Evolutionary conservation across 2,113 vertebrate genomes (phyloP).

Genomic region (Nycticryphes semicollaris): DNA sequence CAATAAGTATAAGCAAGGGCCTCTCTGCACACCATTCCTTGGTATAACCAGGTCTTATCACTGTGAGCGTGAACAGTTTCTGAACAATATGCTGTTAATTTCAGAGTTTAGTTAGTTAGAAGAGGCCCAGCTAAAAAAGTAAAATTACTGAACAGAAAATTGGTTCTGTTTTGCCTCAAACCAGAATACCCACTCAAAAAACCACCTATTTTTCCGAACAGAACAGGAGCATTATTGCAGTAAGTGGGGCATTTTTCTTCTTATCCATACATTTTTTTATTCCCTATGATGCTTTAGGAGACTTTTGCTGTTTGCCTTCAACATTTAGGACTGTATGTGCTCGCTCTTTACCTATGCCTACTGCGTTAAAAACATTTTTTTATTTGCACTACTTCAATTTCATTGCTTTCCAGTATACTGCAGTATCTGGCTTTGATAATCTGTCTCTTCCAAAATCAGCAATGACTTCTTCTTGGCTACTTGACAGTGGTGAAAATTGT

Average conservation of each 20-base stretch:
- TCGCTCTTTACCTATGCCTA: background rate
- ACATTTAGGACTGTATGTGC: background rate
- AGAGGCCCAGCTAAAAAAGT: too few species aligned
- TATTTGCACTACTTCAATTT: background rate
- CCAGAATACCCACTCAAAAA: background rate
- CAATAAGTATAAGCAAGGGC: too few species aligned
- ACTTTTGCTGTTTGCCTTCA: background rate
- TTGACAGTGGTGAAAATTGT: conserved; percentile 31
- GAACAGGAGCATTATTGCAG: background rate
- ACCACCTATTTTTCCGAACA: background rate
- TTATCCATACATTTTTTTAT: background rate
- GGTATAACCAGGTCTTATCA: too few species aligned
- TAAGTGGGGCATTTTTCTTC: background rate
- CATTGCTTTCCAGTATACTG: conserved; percentile 4
- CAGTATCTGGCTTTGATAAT: conserved; percentile 23
- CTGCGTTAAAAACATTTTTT: background rate
- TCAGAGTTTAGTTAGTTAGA: too few species aligned
- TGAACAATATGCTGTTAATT: too few species aligned
- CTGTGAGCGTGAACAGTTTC: too few species aligned
- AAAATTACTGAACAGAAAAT: too few species aligned
- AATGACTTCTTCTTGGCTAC: conserved; percentile 6
- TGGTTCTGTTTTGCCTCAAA: too few species aligned
- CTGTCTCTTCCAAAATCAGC: conserved; percentile 11
- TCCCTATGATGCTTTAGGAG: background rate
- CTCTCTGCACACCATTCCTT: too few species aligned